Conservation (phyloP, 2,113 vertebrate species). For the Opisthocomus hoazin region DNA sequence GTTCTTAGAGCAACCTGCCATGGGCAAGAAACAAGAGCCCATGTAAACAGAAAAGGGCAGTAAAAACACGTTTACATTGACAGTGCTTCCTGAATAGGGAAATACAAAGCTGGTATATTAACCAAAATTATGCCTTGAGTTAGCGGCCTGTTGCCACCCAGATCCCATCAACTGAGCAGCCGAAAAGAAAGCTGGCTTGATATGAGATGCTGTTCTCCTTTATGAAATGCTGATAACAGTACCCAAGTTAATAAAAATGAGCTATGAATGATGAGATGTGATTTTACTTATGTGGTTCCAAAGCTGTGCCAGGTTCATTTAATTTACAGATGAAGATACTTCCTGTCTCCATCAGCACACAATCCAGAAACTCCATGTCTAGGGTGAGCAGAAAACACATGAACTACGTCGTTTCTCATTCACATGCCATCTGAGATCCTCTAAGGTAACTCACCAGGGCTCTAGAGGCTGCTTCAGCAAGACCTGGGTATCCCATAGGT, state of each 20-base stretch:
- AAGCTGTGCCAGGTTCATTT: neutral
- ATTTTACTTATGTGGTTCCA: neutral
- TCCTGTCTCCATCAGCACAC: neutral
- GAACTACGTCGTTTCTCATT: neutral
- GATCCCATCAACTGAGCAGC: neutral
- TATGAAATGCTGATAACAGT: neutral
- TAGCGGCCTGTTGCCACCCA: neutral
- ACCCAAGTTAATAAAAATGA: constrained; percentile 33
- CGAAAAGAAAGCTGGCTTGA: neutral
- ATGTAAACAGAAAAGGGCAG: neutral
- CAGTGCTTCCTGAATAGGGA: neutral
- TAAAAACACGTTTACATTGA: neutral
- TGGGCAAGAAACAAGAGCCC: neutral
- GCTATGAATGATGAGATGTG: constrained; percentile 2
- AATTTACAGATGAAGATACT: neutral
- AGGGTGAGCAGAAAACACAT: neutral
- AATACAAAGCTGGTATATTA: neutral
- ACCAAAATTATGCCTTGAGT: neutral
- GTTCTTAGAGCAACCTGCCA: neutral
- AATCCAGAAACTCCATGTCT: neutral
- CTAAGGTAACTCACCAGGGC: neutral
- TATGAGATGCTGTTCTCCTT: neutral
- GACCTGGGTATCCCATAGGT: neutral
- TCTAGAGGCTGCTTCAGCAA: neutral
- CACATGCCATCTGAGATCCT: fast-evolving